Percentiles rank a stretch among this genome's conserved stretches.
Conservation (phyloP, 2,797 vertebrate genomes). For the Paedocypris micromegethes region DNA sequence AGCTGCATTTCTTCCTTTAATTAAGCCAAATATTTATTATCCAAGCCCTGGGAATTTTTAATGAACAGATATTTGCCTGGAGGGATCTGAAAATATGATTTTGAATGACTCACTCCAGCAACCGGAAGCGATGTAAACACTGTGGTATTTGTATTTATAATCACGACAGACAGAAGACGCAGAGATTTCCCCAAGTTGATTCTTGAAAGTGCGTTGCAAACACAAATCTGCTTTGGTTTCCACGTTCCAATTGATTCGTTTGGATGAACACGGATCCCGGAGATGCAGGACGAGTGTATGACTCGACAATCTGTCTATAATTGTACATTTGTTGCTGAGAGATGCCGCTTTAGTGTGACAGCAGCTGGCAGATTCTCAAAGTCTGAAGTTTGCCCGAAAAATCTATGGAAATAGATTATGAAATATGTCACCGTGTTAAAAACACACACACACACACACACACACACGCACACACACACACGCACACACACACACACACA, state of each 20-base stretch:
- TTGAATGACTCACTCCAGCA: conserved; percentile 3
- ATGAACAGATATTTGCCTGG: not conserved
- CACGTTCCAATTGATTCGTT: not conserved
- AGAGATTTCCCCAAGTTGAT: not conserved
- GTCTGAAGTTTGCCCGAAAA: conserved; percentile 1
- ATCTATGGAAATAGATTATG: too few species aligned
- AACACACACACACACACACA: too few species aligned
- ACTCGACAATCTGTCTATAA: conserved; percentile 25
- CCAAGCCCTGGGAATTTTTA: not conserved
- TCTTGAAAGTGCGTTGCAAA: not conserved
- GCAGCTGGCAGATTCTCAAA: conserved; percentile 40
- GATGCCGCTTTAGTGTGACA: conserved; percentile 26
- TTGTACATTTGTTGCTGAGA: conserved; percentile 31
- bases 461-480: too few species aligned
- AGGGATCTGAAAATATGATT: not conserved
- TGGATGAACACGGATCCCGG: conserved; percentile 11
- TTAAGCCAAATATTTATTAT: too few species aligned
- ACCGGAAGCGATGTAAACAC: not conserved
- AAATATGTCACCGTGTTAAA: too few species aligned
- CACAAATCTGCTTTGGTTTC: conserved; percentile 2
- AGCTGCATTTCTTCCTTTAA: too few species aligned
- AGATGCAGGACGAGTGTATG: conserved; percentile 9
- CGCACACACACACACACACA: too few species aligned
- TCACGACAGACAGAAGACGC: conserved; percentile 6
- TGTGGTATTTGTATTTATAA: not conserved